Evolutionary conservation across 2,888 invertebrate species (phyloP), one percentile per base, ranked within the genome.

Genomic region (Peribatodes rhomboidaria): DNA sequence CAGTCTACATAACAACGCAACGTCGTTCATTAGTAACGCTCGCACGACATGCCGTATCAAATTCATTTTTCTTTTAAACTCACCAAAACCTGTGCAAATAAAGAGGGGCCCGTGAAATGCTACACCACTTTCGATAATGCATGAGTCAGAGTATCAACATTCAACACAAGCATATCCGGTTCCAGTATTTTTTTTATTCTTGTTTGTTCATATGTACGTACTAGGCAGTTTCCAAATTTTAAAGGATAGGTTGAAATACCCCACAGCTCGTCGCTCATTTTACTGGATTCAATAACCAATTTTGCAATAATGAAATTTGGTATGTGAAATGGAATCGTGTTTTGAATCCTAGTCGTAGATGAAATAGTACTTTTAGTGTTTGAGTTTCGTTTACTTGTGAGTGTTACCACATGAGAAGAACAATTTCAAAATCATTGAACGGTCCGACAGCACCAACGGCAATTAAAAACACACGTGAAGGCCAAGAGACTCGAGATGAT

Each of bases 391-490:
- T n/a, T n/a, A n/a, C n/a, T n/a, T n/a, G n/a, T n/a, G n/a, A n/a
- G n/a, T n/a, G n/a, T n/a, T n/a, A n/a, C n/a, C n/a, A n/a, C n/a
- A n/a, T n/a, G n/a, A 35, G 33, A 49, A 46, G 49, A 33, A 39
- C 20, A 53, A 49, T 20, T 33, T 33, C 18, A 41, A 55, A 47
- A 61, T 31, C 54, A 22, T 27, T 27, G 33, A 20, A 41, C 37
- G 39, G 55, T 61, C 61, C 50, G 56, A 50, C 42, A 61, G 50
- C 44, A 16, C 44, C n/a, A 35, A 35, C 22, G 53, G 16, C 42
- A 50, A 62, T 62, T 56, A 56, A 56, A 62, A 35, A 22, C 31
- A 61, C 13, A 33, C 42, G 42, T 33, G 49, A 56, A 61, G 61
- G 61, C 33, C 50, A 6, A 13, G 35, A 18, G 56, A 61, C 49